Percentiles rank a stretch among this genome's conserved stretches.
Conservation (phyloP, 2,797 vertebrate species). For the Melanotaenia nigrans region DNA sequence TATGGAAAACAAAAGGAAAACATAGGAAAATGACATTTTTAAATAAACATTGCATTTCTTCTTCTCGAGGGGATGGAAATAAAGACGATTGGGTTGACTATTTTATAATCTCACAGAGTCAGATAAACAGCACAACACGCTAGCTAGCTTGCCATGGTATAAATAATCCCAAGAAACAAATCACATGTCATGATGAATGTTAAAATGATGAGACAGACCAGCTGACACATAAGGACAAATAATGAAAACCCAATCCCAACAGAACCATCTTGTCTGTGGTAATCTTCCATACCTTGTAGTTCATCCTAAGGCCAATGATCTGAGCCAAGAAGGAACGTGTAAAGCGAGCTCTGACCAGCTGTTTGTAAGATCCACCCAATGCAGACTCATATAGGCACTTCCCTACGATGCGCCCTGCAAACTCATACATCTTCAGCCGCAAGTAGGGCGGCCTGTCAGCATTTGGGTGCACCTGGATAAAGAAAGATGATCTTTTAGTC, state of each 20-base stretch:
- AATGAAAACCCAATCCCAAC: constrained; percentile 39
- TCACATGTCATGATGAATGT: constrained; percentile 42
- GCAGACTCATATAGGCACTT: constrained; percentile 98
- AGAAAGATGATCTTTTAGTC: neutral
- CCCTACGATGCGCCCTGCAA: constrained; percentile 94
- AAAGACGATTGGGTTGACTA: constrained; percentile 50
- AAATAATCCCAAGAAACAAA: constrained; percentile 49
- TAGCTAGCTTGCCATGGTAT: constrained; percentile 39
- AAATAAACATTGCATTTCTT: constrained; percentile 64
- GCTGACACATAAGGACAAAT: constrained; percentile 58
- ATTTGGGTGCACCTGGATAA: constrained; percentile 94
- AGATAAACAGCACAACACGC: constrained; percentile 58
- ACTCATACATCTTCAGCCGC: constrained; percentile 95
- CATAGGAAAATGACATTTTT: constrained; percentile 41
- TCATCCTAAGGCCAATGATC: constrained; percentile 98
- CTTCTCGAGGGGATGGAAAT: constrained; percentile 39
- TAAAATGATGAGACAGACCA: constrained; percentile 50
- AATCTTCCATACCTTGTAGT: constrained; percentile 91
- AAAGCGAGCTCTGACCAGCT: constrained; percentile 95
- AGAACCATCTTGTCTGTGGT: constrained; percentile 11
- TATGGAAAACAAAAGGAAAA: constrained; percentile 58
- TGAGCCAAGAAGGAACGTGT: constrained; percentile 98
- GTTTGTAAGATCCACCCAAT: constrained; percentile 94
- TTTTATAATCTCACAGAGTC: constrained; percentile 46
- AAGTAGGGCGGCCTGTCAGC: constrained; percentile 88